A percentile compares a stretch with the other conserved stretches of the same genome.
These are phyloP conservation scores for Lamellibrachia luymesi DNA, from an alignment of 1,140 invertebrate genomes.

Conservation along the genomic window DNA sequence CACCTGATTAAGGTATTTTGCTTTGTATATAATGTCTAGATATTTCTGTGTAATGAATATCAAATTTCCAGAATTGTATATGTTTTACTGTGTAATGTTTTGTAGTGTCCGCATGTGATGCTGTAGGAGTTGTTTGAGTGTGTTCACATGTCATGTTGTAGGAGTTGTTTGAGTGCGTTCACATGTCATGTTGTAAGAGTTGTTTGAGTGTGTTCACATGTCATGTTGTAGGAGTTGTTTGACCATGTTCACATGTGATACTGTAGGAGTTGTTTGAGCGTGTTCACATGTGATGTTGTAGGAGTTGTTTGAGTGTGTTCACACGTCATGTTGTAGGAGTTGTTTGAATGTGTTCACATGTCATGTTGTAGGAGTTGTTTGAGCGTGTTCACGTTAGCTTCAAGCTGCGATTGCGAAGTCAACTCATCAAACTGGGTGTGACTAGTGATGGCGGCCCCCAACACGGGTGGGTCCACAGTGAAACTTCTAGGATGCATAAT, in stretches of 20 bases:
- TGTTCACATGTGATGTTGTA: slow-evolving; percentile 69
- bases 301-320: slow-evolving; percentile 78
- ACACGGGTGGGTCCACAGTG: slow-evolving; percentile 70
- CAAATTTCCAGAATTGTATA: background rate
- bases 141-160: too few relatives aligned
- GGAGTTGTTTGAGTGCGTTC: too few relatives aligned
- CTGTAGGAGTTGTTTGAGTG: too few relatives aligned
- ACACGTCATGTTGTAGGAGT: slow-evolving; percentile 64
- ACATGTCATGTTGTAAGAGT: background rate
- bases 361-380: slow-evolving; percentile 70
- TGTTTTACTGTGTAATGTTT: background rate
- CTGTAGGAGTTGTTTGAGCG: slow-evolving; percentile 75
- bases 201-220: background rate
- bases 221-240: slow-evolving; percentile 71
- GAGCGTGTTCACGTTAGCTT: slow-evolving; percentile 81
- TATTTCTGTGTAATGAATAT: background rate
- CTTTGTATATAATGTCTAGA: background rate
- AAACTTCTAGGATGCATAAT: background rate
- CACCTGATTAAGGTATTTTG: too few relatives aligned
- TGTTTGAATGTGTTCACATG: slow-evolving; percentile 79
- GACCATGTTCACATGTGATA: slow-evolving; percentile 71
- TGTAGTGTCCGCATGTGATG: background rate
- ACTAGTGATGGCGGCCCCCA: slow-evolving; percentile 92
- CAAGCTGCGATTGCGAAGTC: slow-evolving; percentile 80
- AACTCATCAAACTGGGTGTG: slow-evolving; percentile 82